A percentile compares a stretch with the other conserved stretches of the same genome.
Conservation (phyloP, 2,888 invertebrate species). For the Epinotia bilunana region DNA sequence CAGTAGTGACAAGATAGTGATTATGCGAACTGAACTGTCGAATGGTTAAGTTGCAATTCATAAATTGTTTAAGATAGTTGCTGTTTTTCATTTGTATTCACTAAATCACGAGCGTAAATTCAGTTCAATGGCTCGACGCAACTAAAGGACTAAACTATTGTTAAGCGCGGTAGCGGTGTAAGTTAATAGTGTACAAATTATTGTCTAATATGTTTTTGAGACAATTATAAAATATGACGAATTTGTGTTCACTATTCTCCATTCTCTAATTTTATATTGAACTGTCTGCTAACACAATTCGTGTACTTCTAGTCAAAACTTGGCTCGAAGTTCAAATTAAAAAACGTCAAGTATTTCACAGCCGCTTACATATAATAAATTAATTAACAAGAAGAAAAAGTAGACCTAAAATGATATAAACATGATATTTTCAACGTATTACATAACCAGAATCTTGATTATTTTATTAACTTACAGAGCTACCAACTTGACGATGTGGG, state of each 20-base stretch:
- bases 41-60: neutral
- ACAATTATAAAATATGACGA: neutral
- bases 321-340: neutral
- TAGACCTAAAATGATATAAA: neutral
- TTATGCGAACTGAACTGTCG: neutral
- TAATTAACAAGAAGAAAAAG: neutral
- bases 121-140: neutral
- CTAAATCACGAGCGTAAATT: neutral
- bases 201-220: neutral
- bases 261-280: neutral
- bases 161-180: neutral
- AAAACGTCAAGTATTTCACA: neutral
- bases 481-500: neutral
- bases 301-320: neutral
- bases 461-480: neutral
- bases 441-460: neutral
- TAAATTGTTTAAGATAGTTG: neutral
- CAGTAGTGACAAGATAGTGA: neutral
- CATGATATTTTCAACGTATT: neutral
- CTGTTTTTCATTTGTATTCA: slow-evolving; percentile 2
- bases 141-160: neutral
- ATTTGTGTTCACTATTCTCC: neutral
- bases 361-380: neutral
- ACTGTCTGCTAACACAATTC: neutral
- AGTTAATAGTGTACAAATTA: neutral